Conservation (phyloP, 1,140 invertebrate genomes). For the Adoxophyes honmai region DNA sequence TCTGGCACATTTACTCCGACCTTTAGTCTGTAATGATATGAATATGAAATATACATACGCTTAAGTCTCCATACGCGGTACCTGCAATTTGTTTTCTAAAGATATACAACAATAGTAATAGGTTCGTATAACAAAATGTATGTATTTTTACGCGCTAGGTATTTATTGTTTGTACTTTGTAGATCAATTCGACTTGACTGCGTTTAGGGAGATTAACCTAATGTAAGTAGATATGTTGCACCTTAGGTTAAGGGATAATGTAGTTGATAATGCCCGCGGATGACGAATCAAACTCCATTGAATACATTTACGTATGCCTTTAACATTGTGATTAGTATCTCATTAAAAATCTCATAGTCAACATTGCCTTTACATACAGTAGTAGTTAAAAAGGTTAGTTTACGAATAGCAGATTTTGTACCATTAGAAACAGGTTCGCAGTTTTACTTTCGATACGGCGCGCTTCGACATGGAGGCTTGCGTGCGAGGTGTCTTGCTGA, state of each 20-base stretch:
- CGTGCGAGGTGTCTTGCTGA: too few species aligned
- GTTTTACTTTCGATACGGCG: too few species aligned
- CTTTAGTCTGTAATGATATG: too few species aligned
- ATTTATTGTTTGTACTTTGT: constrained; percentile 67
- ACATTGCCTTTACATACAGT: constrained; percentile 7
- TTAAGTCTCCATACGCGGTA: constrained; percentile 64
- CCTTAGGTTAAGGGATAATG: constrained; percentile 40
- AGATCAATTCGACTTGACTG: constrained; percentile 70
- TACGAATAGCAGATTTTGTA: too few species aligned
- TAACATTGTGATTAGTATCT: constrained; percentile 17
- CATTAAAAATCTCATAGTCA: constrained; percentile 13
- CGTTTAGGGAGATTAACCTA: constrained; percentile 66
- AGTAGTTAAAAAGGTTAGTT: neutral
- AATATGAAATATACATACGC: constrained; percentile 37
- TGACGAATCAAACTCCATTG: constrained; percentile 16
- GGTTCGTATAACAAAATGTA: constrained; percentile 50
- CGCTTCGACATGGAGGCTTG: too few species aligned
- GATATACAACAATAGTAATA: constrained; percentile 62
- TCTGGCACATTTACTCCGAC: too few species aligned
- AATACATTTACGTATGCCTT: constrained; percentile 13
- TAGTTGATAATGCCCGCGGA: constrained; percentile 1
- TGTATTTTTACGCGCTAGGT: constrained; percentile 59
- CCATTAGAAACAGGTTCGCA: too few species aligned
- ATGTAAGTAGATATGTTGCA: constrained; percentile 62
- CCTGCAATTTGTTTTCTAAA: constrained; percentile 68